Evolutionary conservation across 1,140 invertebrate genomes (phyloP), one percentile per base, ranked within the genome.

Genomic region (Spodoptera frugiperda): DNA sequence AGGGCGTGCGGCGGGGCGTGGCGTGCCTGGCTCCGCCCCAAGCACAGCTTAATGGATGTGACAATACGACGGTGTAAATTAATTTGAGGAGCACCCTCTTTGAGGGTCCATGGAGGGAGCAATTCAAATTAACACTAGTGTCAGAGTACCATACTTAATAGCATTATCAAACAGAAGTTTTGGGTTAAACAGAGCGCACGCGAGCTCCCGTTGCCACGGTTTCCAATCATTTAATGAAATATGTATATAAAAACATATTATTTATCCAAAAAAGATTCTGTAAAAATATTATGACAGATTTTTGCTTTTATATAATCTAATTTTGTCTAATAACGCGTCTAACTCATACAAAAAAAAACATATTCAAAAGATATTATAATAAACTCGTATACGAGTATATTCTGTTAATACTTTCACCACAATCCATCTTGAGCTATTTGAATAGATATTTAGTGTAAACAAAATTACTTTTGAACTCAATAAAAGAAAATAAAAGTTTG

Each of bases 41-140:
- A 81, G 76, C 79, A 57, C 83, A 80, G 84, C 87, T 91, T 92
- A 92, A 91, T 92, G 91, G 90, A 91, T 89, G 88, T 92, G 90
- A 92, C 89, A 92, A 93, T 89, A 90, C 48, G 48, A 75, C 90
- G 88, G 84, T 30, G 57, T 49, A 25, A 67, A 49, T 67, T 67
- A 67, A 67, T 49, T 67, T 48, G 63, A 49, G 19, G 19, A 25
- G 44, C 44, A 44, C 44, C 63, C 19, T 49, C 63, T 48, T 25
- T 21, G 63, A 65, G 6, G 17, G 17, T 21, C 48, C 21, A 4
- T 44, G 17, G n/a, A 67, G 44, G 63, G 63, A 21, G 63, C 44
- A 48, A 67, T 63, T 63, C 25, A 17, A 63, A 44, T 63, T 67
- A 67, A 67, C 48, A 21, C 12, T 67, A 49, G 63, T 67, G 44